Conservation (phyloP, 2,888 invertebrate species). For the Orgyia antiqua region DNA sequence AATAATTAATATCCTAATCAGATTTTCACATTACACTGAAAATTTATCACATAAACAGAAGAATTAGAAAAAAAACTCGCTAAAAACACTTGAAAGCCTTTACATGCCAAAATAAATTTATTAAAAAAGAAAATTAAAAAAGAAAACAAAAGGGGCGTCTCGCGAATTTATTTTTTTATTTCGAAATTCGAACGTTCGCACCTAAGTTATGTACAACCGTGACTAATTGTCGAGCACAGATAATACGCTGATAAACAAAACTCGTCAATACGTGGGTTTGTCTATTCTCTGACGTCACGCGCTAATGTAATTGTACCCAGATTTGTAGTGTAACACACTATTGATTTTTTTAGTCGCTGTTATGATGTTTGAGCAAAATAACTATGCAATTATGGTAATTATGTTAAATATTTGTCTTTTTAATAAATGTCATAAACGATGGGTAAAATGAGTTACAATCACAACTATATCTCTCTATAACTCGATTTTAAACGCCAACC, state of each 20-base stretch:
- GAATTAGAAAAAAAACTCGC: too few relatives aligned
- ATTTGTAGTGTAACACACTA: conserved; percentile 28
- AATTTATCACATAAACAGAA: too few relatives aligned
- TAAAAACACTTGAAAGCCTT: too few relatives aligned
- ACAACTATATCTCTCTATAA: too few relatives aligned
- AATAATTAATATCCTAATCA: too few relatives aligned
- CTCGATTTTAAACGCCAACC: too few relatives aligned
- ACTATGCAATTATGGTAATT: too few relatives aligned
- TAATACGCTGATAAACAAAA: conserved; percentile 55
- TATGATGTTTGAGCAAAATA: conserved; percentile 2
- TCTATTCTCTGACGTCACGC: conserved; percentile 26
- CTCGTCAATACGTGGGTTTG: conserved; percentile 28
- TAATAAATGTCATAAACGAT: too few relatives aligned
- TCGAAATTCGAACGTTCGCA: conserved; percentile 11
- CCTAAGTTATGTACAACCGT: conserved; percentile 41
- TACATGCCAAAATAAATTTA: too few relatives aligned
- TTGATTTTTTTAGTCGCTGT: conserved; percentile 17
- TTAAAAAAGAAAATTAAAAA: not conserved
- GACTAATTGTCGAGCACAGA: conserved; percentile 59
- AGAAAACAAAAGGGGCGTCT: conserved; percentile 11
- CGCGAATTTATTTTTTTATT: conserved; percentile 1
- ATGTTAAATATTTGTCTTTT: too few relatives aligned
- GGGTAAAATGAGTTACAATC: too few relatives aligned
- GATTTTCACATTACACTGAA: too few relatives aligned
- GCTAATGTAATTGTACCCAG: conserved; percentile 47